A percentile compares a stretch with the other conserved stretches of the same genome.
Evolutionary conservation across 2,113 vertebrate genomes (phyloP).

Genomic region (Synodontis membranacea): DNA sequence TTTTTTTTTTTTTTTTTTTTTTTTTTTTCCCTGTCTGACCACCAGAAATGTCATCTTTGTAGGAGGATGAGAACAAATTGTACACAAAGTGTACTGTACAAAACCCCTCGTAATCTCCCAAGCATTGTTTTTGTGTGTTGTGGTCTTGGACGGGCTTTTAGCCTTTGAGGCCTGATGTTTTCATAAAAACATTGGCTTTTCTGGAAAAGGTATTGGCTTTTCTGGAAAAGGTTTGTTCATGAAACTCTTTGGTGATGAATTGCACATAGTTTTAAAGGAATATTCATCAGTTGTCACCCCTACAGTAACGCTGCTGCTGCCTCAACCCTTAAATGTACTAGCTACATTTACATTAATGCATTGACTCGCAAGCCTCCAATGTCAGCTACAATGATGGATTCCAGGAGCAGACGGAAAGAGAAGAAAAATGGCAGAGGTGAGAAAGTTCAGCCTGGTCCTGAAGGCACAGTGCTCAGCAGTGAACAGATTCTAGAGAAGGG

Average conservation of each 20-base stretch:
- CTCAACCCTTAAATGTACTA: neutral
- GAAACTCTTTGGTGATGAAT: conserved; percentile 48
- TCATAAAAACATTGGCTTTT: neutral
- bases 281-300: neutral
- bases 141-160: neutral
- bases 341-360: neutral
- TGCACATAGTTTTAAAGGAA: neutral
- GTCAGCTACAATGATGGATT: neutral
- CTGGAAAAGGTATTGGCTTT: neutral
- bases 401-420: neutral
- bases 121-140: neutral
- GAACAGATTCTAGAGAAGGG: neutral
- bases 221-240: neutral
- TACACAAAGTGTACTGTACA: conserved; percentile 6
- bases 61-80: neutral
- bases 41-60: neutral
- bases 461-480: conserved; percentile 47
- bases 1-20: neutral
- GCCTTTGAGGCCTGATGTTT: neutral
- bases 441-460: conserved; percentile 34
- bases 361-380: neutral
- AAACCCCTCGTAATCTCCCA: conserved; percentile 12
- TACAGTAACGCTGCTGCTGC: neutral
- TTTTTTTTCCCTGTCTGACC: neutral
- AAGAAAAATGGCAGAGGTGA: conserved; percentile 10